Base-by-base conservation (phyloP, 2,888 invertebrate genomes). In the Margaritifera margaritifera region DNA sequence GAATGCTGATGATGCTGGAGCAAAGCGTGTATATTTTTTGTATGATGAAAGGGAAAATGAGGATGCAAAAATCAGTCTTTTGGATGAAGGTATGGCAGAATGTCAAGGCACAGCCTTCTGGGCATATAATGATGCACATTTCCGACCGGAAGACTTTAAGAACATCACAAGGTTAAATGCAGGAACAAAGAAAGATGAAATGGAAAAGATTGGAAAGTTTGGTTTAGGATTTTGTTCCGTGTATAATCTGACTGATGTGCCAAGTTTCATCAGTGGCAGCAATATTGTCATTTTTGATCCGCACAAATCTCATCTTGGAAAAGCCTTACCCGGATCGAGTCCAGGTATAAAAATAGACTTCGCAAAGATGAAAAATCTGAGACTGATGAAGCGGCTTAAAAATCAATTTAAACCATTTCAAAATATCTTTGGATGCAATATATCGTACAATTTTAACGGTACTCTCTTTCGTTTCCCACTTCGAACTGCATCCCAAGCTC, bases 221-320 rank as follows among this genome's bases (percentile, higher is more conserved):
- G 88, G 88, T 31, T 77, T 88, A 8, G 88, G 88, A 2, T 88
- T 88, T 78, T 86, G 86, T 66, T 79, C 86, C 15, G 87, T 88
- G n/a, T 88, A 88, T 71, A 88, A 88, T 64, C 55, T 88, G 19
- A 87, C 87, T 11, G 88, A 88, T 78, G 83, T 86, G 15, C 88
- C 88, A 18, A 86, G 86, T 61, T 87, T 88, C 68, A 72, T 89
- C 20, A 86, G 86, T 63, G 75, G 86, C 3, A 74, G 83, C 66
- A 81, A 77, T 64, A 73, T 88, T 55, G 87, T 88, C 6, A 82
- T 88, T 20, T 86, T 89, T 71, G 89, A 89, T 75, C 89, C 89
- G 5, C 86, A 87, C 65, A 74, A 75, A 42, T 84, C 68, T 27
- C 80, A 85, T 72, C 77, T 88, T 6, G 81, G 80, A n/a, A 74